These are phyloP conservation scores for Lophius americanus DNA, from an alignment of 2,797 vertebrate genomes.

Conservation along the genomic window DNA sequence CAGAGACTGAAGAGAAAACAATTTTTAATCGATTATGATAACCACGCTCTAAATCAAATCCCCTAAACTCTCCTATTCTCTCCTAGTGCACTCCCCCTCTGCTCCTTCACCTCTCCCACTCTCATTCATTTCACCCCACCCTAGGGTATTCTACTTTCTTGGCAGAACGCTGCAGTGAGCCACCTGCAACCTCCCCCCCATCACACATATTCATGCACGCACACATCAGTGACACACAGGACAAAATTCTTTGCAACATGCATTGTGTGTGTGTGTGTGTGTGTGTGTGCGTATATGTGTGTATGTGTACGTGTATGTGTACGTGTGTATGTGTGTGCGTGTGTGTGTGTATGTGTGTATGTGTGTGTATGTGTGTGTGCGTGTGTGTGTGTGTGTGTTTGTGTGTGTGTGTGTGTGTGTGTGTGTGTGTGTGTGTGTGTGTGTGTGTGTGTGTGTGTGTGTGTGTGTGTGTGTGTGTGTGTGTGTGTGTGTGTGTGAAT, in stretches of 20 bases:
- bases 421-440: constrained; percentile 38
- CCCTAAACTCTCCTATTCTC: constrained; percentile 43
- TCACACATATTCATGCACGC: constrained; percentile 62
- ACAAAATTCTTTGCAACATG: constrained; percentile 58
- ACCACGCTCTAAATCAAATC: constrained; percentile 77
- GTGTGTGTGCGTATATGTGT: constrained; percentile 30
- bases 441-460: constrained; percentile 29
- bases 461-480: constrained; percentile 12
- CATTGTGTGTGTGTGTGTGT: constrained; percentile 29
- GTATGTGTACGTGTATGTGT: constrained; percentile 18
- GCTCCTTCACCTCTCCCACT: constrained; percentile 65
- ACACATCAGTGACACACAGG: constrained; percentile 46
- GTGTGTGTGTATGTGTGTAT: constrained; percentile 9
- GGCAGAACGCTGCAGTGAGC: constrained; percentile 78
- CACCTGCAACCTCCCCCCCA: constrained; percentile 79
- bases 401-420: constrained; percentile 17
- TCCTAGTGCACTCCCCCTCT: constrained; percentile 51
- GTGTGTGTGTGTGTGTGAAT: constrained; percentile 32
- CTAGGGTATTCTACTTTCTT: constrained; percentile 82
- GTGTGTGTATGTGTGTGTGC: no score
- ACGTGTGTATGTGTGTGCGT: constrained; percentile 30
- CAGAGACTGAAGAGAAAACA: constrained; percentile 69
- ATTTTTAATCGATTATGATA: constrained; percentile 80
- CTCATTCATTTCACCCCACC: constrained; percentile 80
- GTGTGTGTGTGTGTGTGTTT: constrained; percentile 32